Evolutionary conservation across 2,888 invertebrate genomes (phyloP).

Genomic region (Sarcophaga variegata): DNA sequence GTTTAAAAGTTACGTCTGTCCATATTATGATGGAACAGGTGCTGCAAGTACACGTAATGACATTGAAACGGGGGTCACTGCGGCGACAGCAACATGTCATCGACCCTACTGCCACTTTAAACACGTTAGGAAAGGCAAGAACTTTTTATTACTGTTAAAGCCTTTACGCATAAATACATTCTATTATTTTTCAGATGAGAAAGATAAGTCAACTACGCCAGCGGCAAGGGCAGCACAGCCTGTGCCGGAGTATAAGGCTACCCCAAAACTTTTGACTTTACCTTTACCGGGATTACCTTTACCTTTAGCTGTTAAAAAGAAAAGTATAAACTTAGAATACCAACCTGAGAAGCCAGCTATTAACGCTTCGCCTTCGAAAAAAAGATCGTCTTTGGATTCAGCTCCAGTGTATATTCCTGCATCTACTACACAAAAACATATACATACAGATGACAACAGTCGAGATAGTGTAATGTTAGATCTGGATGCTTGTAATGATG

Average conservation of each 20-base stretch:
- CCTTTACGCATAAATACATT: neutral
- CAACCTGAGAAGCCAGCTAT: constrained; percentile 80
- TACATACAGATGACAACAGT: constrained; percentile 33
- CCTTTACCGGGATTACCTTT: constrained; percentile 75
- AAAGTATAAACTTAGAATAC: constrained; percentile 80
- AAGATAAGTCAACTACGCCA: constrained; percentile 68
- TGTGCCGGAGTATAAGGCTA: constrained; percentile 78
- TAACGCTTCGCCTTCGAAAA: constrained; percentile 75
- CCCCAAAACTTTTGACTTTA: constrained; percentile 78
- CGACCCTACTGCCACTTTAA: constrained; percentile 96
- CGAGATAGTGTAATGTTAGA: constrained; percentile 60
- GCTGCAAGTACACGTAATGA: constrained; percentile 77
- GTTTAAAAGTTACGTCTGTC: constrained; percentile 93
- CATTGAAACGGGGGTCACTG: constrained; percentile 84
- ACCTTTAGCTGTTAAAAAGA: constrained; percentile 70
- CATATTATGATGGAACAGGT: constrained; percentile 89
- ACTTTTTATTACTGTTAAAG: neutral
- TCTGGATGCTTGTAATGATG: constrained; percentile 74
- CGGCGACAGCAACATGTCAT: constrained; percentile 90
- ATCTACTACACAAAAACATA: constrained; percentile 34
- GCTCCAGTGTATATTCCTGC: constrained; percentile 80
- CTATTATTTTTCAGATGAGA: constrained; percentile 70
- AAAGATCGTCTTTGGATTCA: constrained; percentile 38
- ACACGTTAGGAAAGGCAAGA: constrained; percentile 88
- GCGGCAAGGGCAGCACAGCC: constrained; percentile 42